Evolutionary conservation across 2,888 invertebrate species (phyloP).

Genomic region (Troides helena): DNA sequence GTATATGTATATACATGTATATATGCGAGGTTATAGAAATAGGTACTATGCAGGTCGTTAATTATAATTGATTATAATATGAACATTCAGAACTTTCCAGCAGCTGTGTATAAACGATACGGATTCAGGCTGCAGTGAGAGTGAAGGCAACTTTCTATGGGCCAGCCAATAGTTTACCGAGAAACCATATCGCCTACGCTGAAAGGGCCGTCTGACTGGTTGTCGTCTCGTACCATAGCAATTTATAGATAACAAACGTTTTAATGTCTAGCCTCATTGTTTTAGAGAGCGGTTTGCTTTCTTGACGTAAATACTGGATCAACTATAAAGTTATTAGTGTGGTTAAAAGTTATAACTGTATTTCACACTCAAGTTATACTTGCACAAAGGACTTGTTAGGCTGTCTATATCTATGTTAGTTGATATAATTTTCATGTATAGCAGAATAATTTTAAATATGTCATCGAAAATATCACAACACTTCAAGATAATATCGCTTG

Average conservation of each 20-base stretch:
- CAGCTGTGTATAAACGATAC: constrained; percentile 15
- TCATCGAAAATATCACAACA: no score
- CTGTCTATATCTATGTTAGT: no score
- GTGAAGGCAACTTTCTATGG: constrained; percentile 29
- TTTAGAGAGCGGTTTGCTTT: constrained; percentile 9
- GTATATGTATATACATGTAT: no score
- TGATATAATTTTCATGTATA: no score
- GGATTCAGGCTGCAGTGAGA: constrained; percentile 23
- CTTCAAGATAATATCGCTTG: no score
- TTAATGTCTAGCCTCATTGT: constrained; percentile 17
- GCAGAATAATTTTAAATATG: no score
- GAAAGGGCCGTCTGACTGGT: constrained; percentile 30
- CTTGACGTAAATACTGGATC: neutral
- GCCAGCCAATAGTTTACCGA: constrained; percentile 20
- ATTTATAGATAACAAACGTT: constrained; percentile 14
- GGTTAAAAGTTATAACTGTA: neutral
- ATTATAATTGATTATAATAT: neutral
- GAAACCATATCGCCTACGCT: constrained; percentile 24
- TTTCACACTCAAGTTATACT: neutral
- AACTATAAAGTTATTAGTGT: neutral
- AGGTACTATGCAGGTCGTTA: neutral
- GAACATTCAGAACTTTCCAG: constrained; percentile 20
- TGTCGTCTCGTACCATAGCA: constrained; percentile 19
- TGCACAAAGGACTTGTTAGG: no score
- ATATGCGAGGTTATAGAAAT: neutral